Evolutionary conservation across 2,113 vertebrate genomes (phyloP).

Genomic region (Platanista minor): DNA sequence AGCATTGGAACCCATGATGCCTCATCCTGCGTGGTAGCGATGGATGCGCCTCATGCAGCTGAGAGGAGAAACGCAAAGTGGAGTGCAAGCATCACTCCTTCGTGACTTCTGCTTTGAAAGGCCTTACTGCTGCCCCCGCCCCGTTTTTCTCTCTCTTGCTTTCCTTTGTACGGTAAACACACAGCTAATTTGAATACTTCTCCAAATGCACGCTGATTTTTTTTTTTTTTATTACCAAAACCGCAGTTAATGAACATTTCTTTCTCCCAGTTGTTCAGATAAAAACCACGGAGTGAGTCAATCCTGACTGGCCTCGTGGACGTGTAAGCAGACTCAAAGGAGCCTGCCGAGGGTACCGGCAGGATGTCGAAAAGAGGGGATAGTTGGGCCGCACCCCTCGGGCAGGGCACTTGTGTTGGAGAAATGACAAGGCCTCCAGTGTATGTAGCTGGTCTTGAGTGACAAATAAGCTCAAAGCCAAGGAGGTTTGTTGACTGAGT

Average conservation of each 20-base stretch:
- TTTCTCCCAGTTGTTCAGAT: background rate
- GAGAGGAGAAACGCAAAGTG: no score
- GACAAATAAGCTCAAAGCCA: background rate
- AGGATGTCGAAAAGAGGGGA: background rate
- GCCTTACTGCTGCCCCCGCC: accelerated
- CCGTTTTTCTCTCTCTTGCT: background rate
- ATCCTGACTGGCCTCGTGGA: background rate
- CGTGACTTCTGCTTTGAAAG: background rate
- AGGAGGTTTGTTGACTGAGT: background rate
- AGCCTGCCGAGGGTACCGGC: background rate
- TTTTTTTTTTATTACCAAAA: background rate
- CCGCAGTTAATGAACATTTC: background rate
- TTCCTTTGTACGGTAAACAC: background rate
- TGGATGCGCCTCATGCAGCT: accelerated
- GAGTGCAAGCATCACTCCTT: no score
- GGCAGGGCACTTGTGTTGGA: background rate
- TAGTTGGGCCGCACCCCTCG: accelerated
- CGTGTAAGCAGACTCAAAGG: background rate
- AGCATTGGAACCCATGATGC: background rate
- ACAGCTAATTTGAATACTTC: background rate
- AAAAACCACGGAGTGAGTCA: background rate
- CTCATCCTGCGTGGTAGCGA: background rate
- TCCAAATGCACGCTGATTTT: background rate
- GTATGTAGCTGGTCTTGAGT: background rate
- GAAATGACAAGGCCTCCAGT: accelerated